A percentile compares a stretch with the other conserved stretches of the same genome.
Evolutionary conservation across 2,888 invertebrate species (phyloP).

Genomic region (Steinernema scapterisci): DNA sequence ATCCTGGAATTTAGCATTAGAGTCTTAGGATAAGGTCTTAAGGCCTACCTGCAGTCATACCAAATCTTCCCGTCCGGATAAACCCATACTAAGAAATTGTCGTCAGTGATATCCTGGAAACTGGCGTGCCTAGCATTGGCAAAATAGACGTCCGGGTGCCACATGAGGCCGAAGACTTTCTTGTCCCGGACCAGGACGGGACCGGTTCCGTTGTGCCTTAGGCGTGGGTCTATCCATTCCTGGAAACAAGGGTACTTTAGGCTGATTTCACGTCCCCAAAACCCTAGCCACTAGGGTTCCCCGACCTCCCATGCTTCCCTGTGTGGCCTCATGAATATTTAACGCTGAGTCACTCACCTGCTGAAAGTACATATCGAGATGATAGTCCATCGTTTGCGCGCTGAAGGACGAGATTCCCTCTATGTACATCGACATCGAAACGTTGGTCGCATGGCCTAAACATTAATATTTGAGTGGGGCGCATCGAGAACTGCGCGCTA

Average conservation of each 20-base stretch:
- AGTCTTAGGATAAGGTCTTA: neutral
- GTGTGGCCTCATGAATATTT: neutral
- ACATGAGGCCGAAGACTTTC: conserved; percentile 53
- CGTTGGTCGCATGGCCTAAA: conserved; percentile 65
- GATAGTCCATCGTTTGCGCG: conserved; percentile 68
- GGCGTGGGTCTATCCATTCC: conserved; percentile 62
- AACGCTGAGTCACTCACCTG: conserved; percentile 39
- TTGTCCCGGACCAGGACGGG: conserved; percentile 63
- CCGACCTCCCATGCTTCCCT: too few relatives aligned
- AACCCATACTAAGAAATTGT: conserved; percentile 66
- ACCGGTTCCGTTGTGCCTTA: conserved; percentile 60
- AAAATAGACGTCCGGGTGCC: conserved; percentile 63
- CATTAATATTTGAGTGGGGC: neutral
- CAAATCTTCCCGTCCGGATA: conserved; percentile 64
- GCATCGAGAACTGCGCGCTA: neutral
- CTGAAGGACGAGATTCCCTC: conserved; percentile 67
- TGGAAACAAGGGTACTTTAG: conserved; percentile 33
- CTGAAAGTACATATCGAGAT: conserved; percentile 67
- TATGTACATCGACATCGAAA: conserved; percentile 66
- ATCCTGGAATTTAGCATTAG: conserved; percentile 65
- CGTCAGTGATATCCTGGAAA: conserved; percentile 63
- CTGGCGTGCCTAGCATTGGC: conserved; percentile 62
- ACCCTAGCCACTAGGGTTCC: too few relatives aligned
- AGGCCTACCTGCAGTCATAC: conserved; percentile 57
- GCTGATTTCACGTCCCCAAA: too few relatives aligned